Conservation (phyloP, 2,888 invertebrate genomes). For the Chironomus riparius region DNA sequence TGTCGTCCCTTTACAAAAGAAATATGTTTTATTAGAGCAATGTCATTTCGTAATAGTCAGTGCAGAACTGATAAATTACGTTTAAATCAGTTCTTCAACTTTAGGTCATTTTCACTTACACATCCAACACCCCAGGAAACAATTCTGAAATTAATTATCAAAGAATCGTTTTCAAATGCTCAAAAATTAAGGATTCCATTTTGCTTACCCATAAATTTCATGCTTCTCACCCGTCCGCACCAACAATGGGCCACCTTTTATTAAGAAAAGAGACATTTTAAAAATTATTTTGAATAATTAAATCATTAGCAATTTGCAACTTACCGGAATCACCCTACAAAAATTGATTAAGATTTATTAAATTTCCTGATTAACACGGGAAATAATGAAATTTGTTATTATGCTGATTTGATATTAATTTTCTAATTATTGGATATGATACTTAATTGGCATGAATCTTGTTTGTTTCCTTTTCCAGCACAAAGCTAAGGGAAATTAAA, state of each 20-base stretch:
- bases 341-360: neutral
- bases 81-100: no score
- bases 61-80: no score
- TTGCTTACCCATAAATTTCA: conserved; percentile 42
- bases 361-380: no score
- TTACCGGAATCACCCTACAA: neutral
- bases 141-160: conserved; percentile 38
- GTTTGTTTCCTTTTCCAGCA: conserved; percentile 62
- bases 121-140: conserved; percentile 70
- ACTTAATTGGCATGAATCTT: conserved; percentile 75
- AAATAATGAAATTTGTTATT: no score
- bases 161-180: no score
- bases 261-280: neutral
- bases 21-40: neutral
- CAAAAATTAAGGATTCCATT: no score
- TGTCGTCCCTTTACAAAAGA: conserved; percentile 42
- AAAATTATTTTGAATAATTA: neutral
- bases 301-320: neutral
- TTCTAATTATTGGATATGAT: neutral
- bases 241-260: conserved; percentile 63
- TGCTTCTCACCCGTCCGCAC: conserved; percentile 65
- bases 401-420: no score
- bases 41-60: no score
- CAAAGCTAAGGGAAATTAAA: conserved; percentile 41
- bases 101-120: neutral